Base-by-base conservation (phyloP, 1,140 invertebrate genomes). In the Heliconius hermathena region DNA sequence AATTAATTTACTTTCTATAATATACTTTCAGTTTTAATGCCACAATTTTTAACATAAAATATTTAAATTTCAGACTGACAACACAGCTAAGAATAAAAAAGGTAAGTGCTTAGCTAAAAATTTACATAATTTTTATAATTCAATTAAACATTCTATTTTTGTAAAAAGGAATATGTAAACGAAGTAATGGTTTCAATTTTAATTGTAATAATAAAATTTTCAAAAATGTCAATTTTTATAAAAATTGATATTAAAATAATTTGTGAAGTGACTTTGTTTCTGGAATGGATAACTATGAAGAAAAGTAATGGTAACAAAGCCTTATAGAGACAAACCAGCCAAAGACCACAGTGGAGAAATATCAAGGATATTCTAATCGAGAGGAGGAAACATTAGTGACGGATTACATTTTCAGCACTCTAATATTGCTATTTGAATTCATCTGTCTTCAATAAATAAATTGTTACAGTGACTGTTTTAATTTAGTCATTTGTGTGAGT, bases 21-120 rank as follows among this genome's bases (percentile, higher is more conserved):
- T 72, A 75, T 52, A 52, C 8, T 52, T 52, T 22, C 20, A 57
- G n/a, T 57, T 22, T 11, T 22, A 3, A 57, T 57, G 9, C n/a
- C 11, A 29, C 3, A 66, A 26, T 66, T 66, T 29, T 66, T 66
- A 66, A 66, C 9, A 13, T 66, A 29, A 73, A 71, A 85, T 82
- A 85, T 88, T 83, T 87, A 83, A 84, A 81, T 94, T 94, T 87
- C 93, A 94, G 93, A 89, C 90, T 88, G 93, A 94, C 82, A 91
- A 83, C 82, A 87, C 88, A 74, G 79, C 91, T 77, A 93, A 93
- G 88, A 85, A 76, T 74, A 91, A 91, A 82, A 93, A 93, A 89
- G 93, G 93, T 94, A 93, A 93, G 93, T 88, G 87, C 71, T 81
- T 66, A 26, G 13, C 22, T 26, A n/a, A 22, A 29, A 6, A 13